Base-by-base conservation (phyloP, 2,113 vertebrate genomes). In the Syrmaticus mikado region DNA sequence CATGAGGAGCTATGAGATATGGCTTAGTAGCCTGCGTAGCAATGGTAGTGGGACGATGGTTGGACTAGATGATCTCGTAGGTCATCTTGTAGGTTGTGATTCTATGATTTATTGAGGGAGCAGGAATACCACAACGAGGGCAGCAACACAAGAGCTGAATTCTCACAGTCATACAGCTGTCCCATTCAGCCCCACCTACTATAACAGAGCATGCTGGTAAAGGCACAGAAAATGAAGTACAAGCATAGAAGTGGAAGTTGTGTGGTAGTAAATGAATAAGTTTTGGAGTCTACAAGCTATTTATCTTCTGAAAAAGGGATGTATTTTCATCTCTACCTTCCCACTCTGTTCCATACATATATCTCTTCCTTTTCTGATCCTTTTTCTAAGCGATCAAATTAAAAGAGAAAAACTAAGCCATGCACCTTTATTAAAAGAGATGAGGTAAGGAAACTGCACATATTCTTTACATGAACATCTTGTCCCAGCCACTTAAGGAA, bases 111-210 rank as follows among this genome's bases (percentile, higher is more conserved):
- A 34, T 2, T 66, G 38, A 62, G n/a, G 32, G 65, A 91, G 74
- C 22, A 64, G 0, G 0, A 91, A 48, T 6, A 8, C 10, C 19
- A 30, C 4, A 58, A 40, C 4, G 38, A 4, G 8, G 8, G 16
- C 57, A 53, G 15, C 3, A 34, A 32, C 0, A 40, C 27, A 48
- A 67, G 18, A 8, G 34, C 43, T 0, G 1, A 46, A 36, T 7
- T 71, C 34, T 30, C 40, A n/a, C 8, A 46, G 28, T 32, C 14
- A 45, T 5, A 10, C 0, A 18, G 64, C 36, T 83, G 52, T 32
- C 43, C 20, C 3, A 11, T 52, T 52, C 60, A 84, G 86, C 73
- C 7, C 21, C 60, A 77, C 5, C 34, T 52, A 38, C 24, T 32
- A 3, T 20, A 48, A 79, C 36, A 82, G 11, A 4, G 6, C 43